Conservation (phyloP, 2,113 vertebrate genomes). For the Pseudorhombus dupliciocellatus region DNA sequence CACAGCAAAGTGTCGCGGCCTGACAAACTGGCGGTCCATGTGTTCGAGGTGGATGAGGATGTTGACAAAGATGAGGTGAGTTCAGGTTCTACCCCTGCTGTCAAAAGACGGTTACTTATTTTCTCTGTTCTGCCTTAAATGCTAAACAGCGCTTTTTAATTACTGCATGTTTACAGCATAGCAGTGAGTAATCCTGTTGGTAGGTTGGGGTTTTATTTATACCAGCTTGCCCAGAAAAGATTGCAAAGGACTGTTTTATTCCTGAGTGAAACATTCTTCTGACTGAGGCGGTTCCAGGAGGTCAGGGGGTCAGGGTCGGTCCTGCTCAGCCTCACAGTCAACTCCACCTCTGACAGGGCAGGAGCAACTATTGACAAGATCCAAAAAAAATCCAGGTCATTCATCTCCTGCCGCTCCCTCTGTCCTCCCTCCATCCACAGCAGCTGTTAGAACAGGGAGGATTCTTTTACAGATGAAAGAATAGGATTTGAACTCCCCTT, state of each 20-base stretch:
- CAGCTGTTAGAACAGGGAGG: neutral
- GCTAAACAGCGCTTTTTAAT: no score
- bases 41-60: slow-evolving; percentile 98
- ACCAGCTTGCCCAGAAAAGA: neutral
- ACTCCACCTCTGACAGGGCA: slow-evolving; percentile 16
- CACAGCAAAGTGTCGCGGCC: slow-evolving; percentile 89
- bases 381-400: slow-evolving; percentile 6
- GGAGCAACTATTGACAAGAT: slow-evolving; percentile 15
- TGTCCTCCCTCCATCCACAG: neutral
- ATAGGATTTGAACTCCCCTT: slow-evolving; percentile 29
- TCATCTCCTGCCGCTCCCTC: neutral
- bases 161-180: no score
- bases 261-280: neutral
- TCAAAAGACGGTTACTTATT: no score
- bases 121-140: no score
- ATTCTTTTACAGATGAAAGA: slow-evolving; percentile 22
- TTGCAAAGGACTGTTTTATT: neutral
- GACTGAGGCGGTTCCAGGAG: neutral
- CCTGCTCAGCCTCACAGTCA: slow-evolving; percentile 28
- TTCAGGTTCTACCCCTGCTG: neutral
- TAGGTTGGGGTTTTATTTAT: neutral
- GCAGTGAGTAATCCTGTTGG: neutral
- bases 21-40: slow-evolving; percentile 94
- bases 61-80: slow-evolving; percentile 98
- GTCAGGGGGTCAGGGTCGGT: slow-evolving; percentile 17